Base-by-base conservation (phyloP, 2,888 invertebrate genomes). In the Cephus rjabovi region DNA sequence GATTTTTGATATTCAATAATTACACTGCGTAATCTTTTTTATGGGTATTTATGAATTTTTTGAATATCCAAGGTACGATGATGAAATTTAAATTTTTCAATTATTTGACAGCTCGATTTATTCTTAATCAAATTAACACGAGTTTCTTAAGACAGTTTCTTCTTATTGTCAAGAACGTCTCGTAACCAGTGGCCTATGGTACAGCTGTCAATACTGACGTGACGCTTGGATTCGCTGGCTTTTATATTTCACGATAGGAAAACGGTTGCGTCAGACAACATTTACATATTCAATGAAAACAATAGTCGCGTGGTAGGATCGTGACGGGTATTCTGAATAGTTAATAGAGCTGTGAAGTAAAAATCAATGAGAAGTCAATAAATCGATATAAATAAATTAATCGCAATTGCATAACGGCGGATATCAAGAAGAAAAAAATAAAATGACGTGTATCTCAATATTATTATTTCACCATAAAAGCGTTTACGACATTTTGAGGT, bases 241-340 rank as follows among this genome's bases (percentile, higher is more conserved):
- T 89, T 88, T 90, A 90, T 90, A 90, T 87, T 86, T 85, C 80
- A 83, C 83, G 89, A 88, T 87, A 86, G 80, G 83, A 81, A 85
- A 84, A 70, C 37, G 9, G 83, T 90, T 89, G 89, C 89, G 88
- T 89, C 89, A 89, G 89, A 89, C 85, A 83, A 77, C 75, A 82
- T 83, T 81, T 81, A 75, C 78, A 80, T 78, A 76, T 70, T 75
- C 23, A 78, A 80, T 77, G 70, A 78, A 70, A 78, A 75, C 75
- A 75, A 23, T 33, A 73, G 35, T 56, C 40, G 75, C 75, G 23
- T 23, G 23, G 56, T 56, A 56, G 23, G 23, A 56, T 23, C 23
- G 40, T 56, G 4, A 23, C 23, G 6, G 6, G 40, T 23, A 9
- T 23, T 56, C 2, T 56, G 56, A 2, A 9, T 56, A 2, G 56